Conservation (phyloP, 2,113 vertebrate species). For the Bubo scandiacus region DNA sequence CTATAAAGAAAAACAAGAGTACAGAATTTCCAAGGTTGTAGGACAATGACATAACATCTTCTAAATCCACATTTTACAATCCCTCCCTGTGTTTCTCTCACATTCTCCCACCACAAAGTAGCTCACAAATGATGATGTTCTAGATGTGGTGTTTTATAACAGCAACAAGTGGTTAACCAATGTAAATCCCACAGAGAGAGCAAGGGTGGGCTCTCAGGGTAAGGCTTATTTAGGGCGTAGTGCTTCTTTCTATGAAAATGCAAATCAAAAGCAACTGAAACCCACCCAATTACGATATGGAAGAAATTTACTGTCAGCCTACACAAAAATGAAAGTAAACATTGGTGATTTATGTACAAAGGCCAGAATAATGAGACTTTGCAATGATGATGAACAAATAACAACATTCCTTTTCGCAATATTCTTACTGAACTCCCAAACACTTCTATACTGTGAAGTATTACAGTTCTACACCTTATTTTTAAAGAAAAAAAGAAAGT, state of each 20-base stretch:
- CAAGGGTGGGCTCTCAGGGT: slow-evolving; percentile 72
- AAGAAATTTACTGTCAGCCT: slow-evolving; percentile 32
- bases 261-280: slow-evolving; percentile 65
- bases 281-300: slow-evolving; percentile 28
- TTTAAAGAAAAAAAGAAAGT: background rate
- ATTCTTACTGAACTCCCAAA: background rate
- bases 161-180: slow-evolving; percentile 77
- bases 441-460: background rate
- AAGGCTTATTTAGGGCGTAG: background rate
- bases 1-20: background rate
- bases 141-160: slow-evolving; percentile 60
- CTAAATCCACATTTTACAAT: slow-evolving; percentile 10
- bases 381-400: background rate
- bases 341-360: background rate
- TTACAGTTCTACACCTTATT: background rate
- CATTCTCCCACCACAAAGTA: slow-evolving; percentile 59
- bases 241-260: slow-evolving; percentile 63
- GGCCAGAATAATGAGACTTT: background rate
- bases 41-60: background rate
- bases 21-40: background rate
- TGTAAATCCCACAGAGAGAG: slow-evolving; percentile 66
- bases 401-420: background rate
- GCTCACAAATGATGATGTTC: slow-evolving; percentile 23
- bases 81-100: slow-evolving; percentile 24
- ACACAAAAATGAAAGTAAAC: slow-evolving; percentile 10